A percentile compares a stretch with the other conserved stretches of the same genome.
Conservation (phyloP, 2,888 invertebrate species). For the Sarcophaga variegata region DNA sequence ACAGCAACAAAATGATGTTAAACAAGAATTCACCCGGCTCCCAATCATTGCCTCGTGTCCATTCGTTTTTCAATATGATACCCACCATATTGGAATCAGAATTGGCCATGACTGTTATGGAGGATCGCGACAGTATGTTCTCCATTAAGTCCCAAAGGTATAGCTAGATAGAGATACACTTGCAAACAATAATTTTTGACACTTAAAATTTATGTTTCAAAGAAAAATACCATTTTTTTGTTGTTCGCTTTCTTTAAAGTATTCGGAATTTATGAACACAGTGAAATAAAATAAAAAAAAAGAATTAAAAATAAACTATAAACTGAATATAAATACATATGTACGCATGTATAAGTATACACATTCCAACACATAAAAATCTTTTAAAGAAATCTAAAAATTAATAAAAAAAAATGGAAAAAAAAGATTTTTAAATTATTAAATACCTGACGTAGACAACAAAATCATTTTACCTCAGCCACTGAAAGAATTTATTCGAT, state of each 20-base stretch:
- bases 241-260: no score
- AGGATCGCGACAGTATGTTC: slow-evolving; percentile 80
- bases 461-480: no score
- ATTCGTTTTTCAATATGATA: slow-evolving; percentile 80
- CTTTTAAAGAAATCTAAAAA: no score
- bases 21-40: slow-evolving; percentile 77
- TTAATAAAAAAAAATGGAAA: no score
- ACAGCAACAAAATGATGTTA: slow-evolving; percentile 72
- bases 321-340: no score
- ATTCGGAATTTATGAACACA: no score
- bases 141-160: slow-evolving; percentile 80
- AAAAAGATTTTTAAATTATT: no score
- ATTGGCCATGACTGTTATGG: slow-evolving; percentile 78
- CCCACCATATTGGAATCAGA: slow-evolving; percentile 80
- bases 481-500: no score
- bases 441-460: no score
- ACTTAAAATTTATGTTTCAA: slow-evolving; percentile 28
- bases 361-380: no score
- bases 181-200: slow-evolving; percentile 4
- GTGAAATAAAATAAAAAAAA: neutral
- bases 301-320: slow-evolving; percentile 3
- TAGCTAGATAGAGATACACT: neutral
- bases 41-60: slow-evolving; percentile 78
- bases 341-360: no score
- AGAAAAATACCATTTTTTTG: neutral